Evolutionary conservation across 2,888 invertebrate species (phyloP), one percentile per base, ranked within the genome.

Genomic region (Chrysina gloriosa): DNA sequence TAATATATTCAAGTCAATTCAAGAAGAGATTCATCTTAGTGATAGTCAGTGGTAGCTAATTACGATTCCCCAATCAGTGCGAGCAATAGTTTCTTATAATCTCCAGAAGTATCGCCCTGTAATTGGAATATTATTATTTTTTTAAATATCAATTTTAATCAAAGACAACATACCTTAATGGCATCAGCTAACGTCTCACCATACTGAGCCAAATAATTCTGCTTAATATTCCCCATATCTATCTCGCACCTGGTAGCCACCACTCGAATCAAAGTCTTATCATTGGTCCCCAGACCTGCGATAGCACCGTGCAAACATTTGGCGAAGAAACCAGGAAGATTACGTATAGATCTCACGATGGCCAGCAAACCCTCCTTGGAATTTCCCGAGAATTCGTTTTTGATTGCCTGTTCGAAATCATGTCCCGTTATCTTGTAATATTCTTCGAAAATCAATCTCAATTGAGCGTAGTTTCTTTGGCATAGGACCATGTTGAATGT

Each of bases 201-300:
- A 82, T 90, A 95, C 77, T 89, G 86, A 39, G 86, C 86, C 76
- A 89, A 87, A 84, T 92, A 97, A 76, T 91, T 92, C 70, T 88
- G 86, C 74, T 94, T 93, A 77, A 96, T 94, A 76, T 95, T 94
- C 0, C 87, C 90, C 86, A 96, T 88, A 81, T 96, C 96, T 66
- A 94, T 86, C 87, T 95, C 93, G 77, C 89, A 89, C 75, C 95
- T 89, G 0, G 94, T 93, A 52, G 94, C 92, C 76, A 96, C 87
- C 67, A 96, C 85, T 77, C 96, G 90, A 75, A 96, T 95, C 73
- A 97, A 86, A 75, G 93, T 91, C 54, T 89, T 86, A 81, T 97
- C 96, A 78, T 94, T 92, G 2, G 96, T 97, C 69, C 97, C 97
- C 72, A 93, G 82, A 2, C 97, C 96, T 79, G 92, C 92, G 94